Evolutionary conservation across 2,888 invertebrate species (phyloP).

Genomic region (Stictocephala bisonia): DNA sequence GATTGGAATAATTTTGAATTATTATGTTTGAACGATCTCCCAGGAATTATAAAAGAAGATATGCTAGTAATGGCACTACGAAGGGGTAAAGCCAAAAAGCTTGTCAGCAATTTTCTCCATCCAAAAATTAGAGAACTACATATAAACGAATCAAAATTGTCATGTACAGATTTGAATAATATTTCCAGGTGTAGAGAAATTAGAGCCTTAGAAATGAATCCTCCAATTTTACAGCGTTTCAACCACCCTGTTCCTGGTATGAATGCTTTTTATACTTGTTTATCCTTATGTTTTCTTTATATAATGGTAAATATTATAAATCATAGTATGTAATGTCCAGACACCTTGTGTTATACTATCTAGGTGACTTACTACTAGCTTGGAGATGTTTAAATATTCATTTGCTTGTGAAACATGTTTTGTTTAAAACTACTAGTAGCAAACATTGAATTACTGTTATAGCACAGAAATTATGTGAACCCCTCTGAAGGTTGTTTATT

Average conservation of each 20-base stretch:
- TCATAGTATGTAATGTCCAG: not conserved
- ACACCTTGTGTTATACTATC: not conserved
- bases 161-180: not conserved
- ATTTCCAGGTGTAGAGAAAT: not conserved
- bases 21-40: not conserved
- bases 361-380: not conserved
- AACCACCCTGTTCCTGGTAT: not conserved
- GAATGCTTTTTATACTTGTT: too few species aligned
- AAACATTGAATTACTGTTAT: too few species aligned
- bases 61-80: not conserved
- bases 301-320: too few species aligned
- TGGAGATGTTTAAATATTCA: too few species aligned
- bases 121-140: not conserved
- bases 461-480: too few species aligned
- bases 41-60: not conserved
- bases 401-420: too few species aligned
- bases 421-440: too few species aligned
- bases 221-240: not conserved
- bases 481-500: too few species aligned
- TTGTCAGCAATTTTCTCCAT: not conserved
- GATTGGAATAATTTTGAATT: not conserved
- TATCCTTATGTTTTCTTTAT: too few species aligned
- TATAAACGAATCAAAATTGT: not conserved
- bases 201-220: constrained; percentile 12
- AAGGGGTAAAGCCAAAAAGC: not conserved